phyloP scores from a whole-genome alignment of 1,140 invertebrate genomes.

The Agrypnia vestita region DNA sequence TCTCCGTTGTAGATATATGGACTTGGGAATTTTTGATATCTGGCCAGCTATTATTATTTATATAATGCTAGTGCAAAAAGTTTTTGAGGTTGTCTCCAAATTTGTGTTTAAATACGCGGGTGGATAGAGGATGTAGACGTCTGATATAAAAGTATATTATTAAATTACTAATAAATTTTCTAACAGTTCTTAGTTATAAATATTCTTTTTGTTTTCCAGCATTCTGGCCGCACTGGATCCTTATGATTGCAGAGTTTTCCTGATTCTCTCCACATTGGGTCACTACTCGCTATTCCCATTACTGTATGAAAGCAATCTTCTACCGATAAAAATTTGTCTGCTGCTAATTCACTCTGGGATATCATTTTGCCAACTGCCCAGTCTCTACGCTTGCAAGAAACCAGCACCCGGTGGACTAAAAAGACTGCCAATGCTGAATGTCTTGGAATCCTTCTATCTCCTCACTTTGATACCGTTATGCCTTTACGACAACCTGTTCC shows the following conservation, averaged over 20 bases:
- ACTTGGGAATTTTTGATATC: no score
- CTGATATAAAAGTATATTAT: no score
- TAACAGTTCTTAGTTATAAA: no score
- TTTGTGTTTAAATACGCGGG: no score
- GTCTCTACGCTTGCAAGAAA: slow-evolving; percentile 70
- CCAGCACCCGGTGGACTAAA: slow-evolving; percentile 62
- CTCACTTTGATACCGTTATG: slow-evolving; percentile 81
- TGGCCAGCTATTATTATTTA: no score
- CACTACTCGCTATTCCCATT: slow-evolving; percentile 94
- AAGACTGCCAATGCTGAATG: slow-evolving; percentile 73
- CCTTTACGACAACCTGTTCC: slow-evolving; percentile 83
- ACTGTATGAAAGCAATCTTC: slow-evolving; percentile 82
- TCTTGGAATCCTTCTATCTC: slow-evolving; percentile 81
- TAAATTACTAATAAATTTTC: no score
- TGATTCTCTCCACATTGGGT: slow-evolving; percentile 83
- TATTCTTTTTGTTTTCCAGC: slow-evolving; percentile 75
- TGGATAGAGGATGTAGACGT: no score
- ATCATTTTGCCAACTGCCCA: slow-evolving; percentile 73
- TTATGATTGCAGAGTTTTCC: slow-evolving; percentile 82
- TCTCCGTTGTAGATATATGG: no score
- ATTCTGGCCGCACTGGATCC: slow-evolving; percentile 79
- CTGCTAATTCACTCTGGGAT: slow-evolving; percentile 78
- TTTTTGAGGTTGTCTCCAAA: no score
- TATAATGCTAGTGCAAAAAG: no score
- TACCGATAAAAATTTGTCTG: slow-evolving; percentile 78